These are phyloP conservation scores for Acanthosepion pharaonis DNA, from an alignment of 2,888 invertebrate species.

Conservation along the genomic window DNA sequence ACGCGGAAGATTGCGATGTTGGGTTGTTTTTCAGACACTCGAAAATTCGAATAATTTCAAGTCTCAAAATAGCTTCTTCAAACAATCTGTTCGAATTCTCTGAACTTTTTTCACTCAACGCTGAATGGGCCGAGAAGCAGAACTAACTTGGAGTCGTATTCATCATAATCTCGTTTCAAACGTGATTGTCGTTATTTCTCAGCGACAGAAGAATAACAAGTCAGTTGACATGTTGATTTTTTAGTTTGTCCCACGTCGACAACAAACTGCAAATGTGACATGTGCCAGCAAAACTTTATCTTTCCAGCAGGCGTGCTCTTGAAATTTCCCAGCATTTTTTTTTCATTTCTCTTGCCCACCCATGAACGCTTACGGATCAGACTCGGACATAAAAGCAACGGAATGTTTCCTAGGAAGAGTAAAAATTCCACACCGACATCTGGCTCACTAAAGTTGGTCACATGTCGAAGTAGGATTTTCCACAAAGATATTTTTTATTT, in stretches of 20 bases:
- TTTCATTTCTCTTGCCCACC: not conserved
- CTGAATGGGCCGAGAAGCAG: not conserved
- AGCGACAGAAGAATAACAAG: not conserved
- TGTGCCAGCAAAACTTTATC: slow-evolving; percentile 6
- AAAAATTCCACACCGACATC: not conserved
- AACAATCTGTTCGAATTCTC: no score
- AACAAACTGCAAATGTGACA: not conserved
- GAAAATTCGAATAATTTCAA: no score
- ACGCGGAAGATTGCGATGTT: no score
- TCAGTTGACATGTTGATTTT: slow-evolving; percentile 8
- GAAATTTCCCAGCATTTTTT: not conserved
- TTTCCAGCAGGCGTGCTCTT: not conserved
- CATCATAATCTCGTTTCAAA: not conserved
- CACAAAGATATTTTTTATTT: not conserved
- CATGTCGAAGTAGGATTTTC: not conserved
- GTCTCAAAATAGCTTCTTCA: no score
- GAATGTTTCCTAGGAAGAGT: not conserved
- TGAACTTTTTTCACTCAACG: not conserved
- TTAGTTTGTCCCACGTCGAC: not conserved
- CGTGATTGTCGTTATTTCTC: slow-evolving; percentile 33
- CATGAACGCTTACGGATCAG: not conserved
- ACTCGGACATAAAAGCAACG: not conserved
- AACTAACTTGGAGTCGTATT: not conserved
- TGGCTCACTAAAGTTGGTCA: not conserved
- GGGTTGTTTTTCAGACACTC: no score